These are phyloP conservation scores for Iguana delicatissima DNA, from an alignment of 2,797 vertebrate genomes.

Conservation along the genomic window DNA sequence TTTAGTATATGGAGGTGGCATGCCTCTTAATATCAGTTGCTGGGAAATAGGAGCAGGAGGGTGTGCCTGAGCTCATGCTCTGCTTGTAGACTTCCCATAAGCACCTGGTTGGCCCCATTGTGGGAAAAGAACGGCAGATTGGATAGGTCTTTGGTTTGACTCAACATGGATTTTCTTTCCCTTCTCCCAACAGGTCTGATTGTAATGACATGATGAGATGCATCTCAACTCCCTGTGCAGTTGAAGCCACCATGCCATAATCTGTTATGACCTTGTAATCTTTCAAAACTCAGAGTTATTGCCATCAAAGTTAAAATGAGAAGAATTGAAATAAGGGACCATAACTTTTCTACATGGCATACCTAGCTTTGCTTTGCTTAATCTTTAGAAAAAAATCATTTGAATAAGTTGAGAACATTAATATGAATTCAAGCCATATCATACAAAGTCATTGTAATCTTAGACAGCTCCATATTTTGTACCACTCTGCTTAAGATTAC, in stretches of 20 bases:
- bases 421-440: not conserved
- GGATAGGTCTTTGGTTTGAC: not conserved
- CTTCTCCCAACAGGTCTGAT: not conserved
- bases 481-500: too few relatives aligned
- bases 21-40: not conserved
- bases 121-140: not conserved
- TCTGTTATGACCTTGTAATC: not conserved
- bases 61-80: not conserved
- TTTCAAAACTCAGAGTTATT: not conserved
- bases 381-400: not conserved
- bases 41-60: not conserved
- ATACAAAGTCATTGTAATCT: not conserved
- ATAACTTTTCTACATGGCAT: not conserved
- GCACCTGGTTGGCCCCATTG: not conserved
- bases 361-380: not conserved
- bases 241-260: not conserved
- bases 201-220: not conserved
- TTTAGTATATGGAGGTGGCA: not conserved
- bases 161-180: not conserved
- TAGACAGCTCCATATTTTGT: not conserved
- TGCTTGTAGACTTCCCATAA: not conserved
- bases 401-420: too few relatives aligned
- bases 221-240: not conserved
- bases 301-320: not conserved
- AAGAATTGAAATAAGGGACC: not conserved